Conservation (phyloP, 2,113 vertebrate genomes). For the Upupa epops region DNA sequence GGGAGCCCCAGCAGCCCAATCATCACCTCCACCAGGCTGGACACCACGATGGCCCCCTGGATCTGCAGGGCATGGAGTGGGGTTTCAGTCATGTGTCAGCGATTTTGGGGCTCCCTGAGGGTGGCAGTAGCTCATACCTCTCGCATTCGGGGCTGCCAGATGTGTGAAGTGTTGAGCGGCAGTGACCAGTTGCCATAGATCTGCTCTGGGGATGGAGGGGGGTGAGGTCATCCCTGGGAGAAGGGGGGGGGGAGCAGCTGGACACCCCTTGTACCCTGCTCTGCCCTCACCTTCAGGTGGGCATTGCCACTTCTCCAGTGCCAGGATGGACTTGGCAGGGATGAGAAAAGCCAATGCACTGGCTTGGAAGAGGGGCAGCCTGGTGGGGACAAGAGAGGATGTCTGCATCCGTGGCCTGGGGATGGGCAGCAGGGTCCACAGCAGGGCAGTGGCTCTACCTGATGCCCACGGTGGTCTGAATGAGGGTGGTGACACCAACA, state of each 20-base stretch:
- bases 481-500: conserved; percentile 92
- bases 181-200: conserved; percentile 92
- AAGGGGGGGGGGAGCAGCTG: too few relatives aligned
- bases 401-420: neutral
- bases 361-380: conserved; percentile 88
- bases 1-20: conserved; percentile 90
- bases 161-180: conserved; percentile 87
- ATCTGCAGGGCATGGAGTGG: conserved; percentile 65
- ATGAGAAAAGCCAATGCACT: conserved; percentile 87
- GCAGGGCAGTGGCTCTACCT: conserved; percentile 70
- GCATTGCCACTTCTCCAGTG: conserved; percentile 86
- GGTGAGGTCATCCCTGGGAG: neutral
- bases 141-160: conserved; percentile 94
- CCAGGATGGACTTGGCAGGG: conserved; percentile 85
- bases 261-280: neutral
- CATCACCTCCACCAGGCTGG: conserved; percentile 86
- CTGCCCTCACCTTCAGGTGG: conserved; percentile 78
- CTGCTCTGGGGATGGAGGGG: conserved; percentile 77
- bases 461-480: conserved; percentile 93
- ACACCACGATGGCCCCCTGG: conserved; percentile 93
- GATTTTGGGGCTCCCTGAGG: accelerated
- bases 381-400: conserved; percentile 15
- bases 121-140: conserved; percentile 67
- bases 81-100: accelerated
- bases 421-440: neutral